phyloP scores from a whole-genome alignment of 2,888 invertebrate species.

The Hermodice carunculata region DNA sequence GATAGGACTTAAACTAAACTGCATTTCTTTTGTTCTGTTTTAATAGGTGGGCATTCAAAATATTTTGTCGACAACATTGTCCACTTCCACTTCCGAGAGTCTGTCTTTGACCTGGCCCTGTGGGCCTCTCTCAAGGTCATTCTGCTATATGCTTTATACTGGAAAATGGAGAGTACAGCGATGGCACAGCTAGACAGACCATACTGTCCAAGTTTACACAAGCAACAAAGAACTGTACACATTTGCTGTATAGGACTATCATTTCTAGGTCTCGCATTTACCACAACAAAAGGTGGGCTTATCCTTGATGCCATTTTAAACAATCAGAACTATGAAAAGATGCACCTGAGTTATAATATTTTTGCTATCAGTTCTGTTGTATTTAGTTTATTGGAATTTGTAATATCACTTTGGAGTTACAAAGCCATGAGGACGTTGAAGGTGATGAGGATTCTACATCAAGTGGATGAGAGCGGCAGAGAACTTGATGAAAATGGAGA shows the following conservation, averaged over 20 bases:
- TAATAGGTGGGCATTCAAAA: slow-evolving; percentile 59
- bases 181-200: slow-evolving; percentile 47
- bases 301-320: slow-evolving; percentile 50
- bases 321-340: slow-evolving; percentile 41
- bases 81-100: slow-evolving; percentile 52
- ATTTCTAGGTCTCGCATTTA: slow-evolving; percentile 43
- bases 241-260: slow-evolving; percentile 32
- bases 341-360: slow-evolving; percentile 60
- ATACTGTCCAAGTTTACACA: slow-evolving; percentile 34
- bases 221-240: slow-evolving; percentile 36
- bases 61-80: slow-evolving; percentile 63
- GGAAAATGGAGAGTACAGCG: slow-evolving; percentile 48
- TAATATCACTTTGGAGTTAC: slow-evolving; percentile 45
- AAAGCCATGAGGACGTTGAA: slow-evolving; percentile 51
- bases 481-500: slow-evolving; percentile 63
- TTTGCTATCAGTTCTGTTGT: slow-evolving; percentile 50
- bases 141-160: slow-evolving; percentile 43
- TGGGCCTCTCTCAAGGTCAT: slow-evolving; percentile 53
- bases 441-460: slow-evolving; percentile 47
- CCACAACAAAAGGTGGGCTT: slow-evolving; percentile 51
- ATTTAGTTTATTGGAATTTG: slow-evolving; percentile 52
- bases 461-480: slow-evolving; percentile 52
- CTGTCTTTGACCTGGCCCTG: slow-evolving; percentile 64
- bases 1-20: not conserved
- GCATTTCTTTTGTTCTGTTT: slow-evolving; percentile 19